A percentile compares a stretch with the other conserved stretches of the same genome.
These are phyloP conservation scores for Siphonodentalium dalli DNA, from an alignment of 2,888 invertebrate genomes.

Conservation along the genomic window DNA sequence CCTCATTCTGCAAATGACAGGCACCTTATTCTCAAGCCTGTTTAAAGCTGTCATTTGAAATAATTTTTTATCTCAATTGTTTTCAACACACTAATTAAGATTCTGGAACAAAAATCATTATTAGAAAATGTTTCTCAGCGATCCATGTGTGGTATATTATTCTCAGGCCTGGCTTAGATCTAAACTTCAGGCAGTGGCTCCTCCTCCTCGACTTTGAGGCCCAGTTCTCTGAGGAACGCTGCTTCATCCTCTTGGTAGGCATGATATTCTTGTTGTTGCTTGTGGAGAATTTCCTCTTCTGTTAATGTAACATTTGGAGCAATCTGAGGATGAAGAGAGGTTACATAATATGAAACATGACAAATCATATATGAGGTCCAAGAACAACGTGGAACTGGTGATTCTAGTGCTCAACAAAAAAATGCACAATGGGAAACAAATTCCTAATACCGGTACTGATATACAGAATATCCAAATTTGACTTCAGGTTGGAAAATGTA, in stretches of 20 bases:
- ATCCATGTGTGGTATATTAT: neutral
- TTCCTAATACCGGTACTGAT: no score
- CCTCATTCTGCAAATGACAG: no score
- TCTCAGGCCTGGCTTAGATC: neutral
- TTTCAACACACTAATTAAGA: no score
- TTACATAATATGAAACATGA: neutral
- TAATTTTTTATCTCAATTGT: no score
- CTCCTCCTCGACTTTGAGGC: conserved; percentile 59
- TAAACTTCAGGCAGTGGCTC: conserved; percentile 46
- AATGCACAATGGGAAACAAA: no score
- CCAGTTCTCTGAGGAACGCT: conserved; percentile 59
- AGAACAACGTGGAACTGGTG: no score
- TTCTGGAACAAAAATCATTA: neutral
- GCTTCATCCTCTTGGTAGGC: conserved; percentile 57
- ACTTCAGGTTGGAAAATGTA: no score
- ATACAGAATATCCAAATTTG: no score
- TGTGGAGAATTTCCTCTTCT: conserved; percentile 59
- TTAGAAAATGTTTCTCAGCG: neutral
- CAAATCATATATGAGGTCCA: neutral
- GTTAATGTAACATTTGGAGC: conserved; percentile 58
- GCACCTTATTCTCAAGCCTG: no score
- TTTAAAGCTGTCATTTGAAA: no score
- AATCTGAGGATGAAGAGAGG: conserved; percentile 46
- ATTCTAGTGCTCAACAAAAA: no score
- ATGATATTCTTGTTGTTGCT: conserved; percentile 57